phyloP scores from a whole-genome alignment of 2,888 invertebrate species.

The Tenthredo mesomela region DNA sequence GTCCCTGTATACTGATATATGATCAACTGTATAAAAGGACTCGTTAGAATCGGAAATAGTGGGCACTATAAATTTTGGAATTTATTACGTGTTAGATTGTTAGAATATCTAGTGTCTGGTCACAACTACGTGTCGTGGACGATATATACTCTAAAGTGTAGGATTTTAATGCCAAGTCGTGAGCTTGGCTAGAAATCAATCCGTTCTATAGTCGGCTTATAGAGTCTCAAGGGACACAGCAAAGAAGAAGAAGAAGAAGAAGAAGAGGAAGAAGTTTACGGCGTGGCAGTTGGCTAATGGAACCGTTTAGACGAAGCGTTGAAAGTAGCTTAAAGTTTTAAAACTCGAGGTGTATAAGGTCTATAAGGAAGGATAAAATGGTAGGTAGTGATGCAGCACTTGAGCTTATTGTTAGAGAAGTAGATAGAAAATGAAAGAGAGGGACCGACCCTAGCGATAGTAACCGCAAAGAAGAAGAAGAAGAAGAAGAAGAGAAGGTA shows the following conservation, averaged over 20 bases:
- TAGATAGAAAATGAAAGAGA: not conserved
- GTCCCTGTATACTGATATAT: not conserved
- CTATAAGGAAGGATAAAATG: not conserved
- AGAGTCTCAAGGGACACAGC: constrained; percentile 17
- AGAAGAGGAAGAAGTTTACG: constrained; percentile 35
- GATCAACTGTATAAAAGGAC: not conserved
- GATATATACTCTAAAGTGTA: not conserved
- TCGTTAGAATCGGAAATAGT: not conserved
- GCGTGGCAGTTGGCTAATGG: constrained; percentile 52
- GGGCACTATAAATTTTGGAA: not conserved
- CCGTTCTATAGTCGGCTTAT: constrained; percentile 42
- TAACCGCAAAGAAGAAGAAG: not conserved
- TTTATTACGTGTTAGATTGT: not conserved
- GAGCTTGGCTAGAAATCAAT: constrained; percentile 31
- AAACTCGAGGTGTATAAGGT: not conserved
- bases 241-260: not conserved
- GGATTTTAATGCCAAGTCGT: not conserved
- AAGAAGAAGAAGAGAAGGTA: no score
- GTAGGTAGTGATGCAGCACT: not conserved
- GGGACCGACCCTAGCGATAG: not conserved
- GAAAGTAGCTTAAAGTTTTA: constrained; percentile 50
- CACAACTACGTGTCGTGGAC: not conserved
- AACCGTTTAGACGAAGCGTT: constrained; percentile 57
- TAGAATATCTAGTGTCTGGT: not conserved
- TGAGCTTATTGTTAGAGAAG: not conserved